Evolutionary conservation across 2,797 vertebrate species (phyloP).

Genomic region (Harpagifer antarcticus): DNA sequence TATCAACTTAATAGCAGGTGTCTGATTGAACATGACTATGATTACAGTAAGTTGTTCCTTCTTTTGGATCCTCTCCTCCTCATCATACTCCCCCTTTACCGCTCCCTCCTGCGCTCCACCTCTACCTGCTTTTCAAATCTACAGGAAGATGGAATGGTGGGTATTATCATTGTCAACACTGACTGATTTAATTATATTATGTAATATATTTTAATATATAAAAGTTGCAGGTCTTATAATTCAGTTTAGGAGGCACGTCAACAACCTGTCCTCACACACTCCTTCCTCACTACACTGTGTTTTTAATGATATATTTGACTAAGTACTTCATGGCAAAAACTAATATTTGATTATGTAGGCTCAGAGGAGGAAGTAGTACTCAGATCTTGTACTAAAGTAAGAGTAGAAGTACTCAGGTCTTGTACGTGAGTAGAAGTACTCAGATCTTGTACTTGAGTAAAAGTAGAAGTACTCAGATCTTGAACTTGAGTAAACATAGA

Average conservation of each 20-base stretch:
- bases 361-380: too few relatives aligned
- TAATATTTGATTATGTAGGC: background rate
- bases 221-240: conserved; percentile 32
- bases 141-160: conserved; percentile 31
- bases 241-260: conserved; percentile 7
- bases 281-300: background rate
- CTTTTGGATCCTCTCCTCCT: conserved; percentile 69
- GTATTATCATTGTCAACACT: conserved; percentile 43
- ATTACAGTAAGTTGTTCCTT: conserved; percentile 86
- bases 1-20: conserved; percentile 90
- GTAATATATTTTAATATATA: conserved; percentile 8
- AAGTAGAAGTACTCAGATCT: too few relatives aligned
- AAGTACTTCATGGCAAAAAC: background rate
- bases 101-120: conserved; percentile 54
- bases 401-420: too few relatives aligned
- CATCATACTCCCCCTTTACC: conserved; percentile 49
- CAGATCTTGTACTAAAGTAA: too few relatives aligned
- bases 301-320: background rate
- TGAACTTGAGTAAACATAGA: too few relatives aligned
- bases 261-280: conserved; percentile 7
- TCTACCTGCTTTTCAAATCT: conserved; percentile 51
- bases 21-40: conserved; percentile 89
- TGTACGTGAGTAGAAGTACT: too few relatives aligned
- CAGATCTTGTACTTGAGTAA: too few relatives aligned
- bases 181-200: conserved; percentile 42